These are phyloP conservation scores for Chaenodraco wilsoni DNA, from an alignment of 2,797 vertebrate species.

Conservation along the genomic window DNA sequence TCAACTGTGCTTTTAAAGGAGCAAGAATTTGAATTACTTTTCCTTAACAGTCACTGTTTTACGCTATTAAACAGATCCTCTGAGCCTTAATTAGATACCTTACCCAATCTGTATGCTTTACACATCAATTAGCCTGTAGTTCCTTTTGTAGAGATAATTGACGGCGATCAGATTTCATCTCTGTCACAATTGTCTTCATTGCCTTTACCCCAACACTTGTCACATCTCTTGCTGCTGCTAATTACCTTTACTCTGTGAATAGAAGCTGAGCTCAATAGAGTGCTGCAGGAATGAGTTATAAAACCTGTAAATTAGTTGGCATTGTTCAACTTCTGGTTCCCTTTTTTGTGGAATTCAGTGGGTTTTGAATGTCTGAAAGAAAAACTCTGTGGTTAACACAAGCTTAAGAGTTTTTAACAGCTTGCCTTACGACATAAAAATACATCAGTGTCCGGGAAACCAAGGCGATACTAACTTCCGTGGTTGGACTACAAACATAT, in stretches of 20 bases:
- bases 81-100: constrained; percentile 8
- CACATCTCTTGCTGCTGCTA: background rate
- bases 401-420: no score
- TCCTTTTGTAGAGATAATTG: background rate
- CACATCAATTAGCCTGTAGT: background rate
- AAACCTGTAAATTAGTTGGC: no score
- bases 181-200: background rate
- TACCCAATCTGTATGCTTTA: background rate
- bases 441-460: no score
- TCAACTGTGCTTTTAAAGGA: background rate
- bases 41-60: constrained; percentile 11
- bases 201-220: background rate
- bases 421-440: no score
- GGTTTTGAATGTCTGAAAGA: no score
- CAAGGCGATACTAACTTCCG: no score
- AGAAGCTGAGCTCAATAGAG: constrained; percentile 11
- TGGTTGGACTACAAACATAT: no score
- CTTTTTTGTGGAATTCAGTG: no score
- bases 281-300: no score
- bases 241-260: background rate
- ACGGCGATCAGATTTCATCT: background rate
- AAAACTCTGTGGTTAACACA: no score
- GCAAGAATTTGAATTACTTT: background rate
- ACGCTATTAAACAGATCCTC: background rate
- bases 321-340: no score